phyloP scores from a whole-genome alignment of 2,797 vertebrate species.

The Coilia nasus region DNA sequence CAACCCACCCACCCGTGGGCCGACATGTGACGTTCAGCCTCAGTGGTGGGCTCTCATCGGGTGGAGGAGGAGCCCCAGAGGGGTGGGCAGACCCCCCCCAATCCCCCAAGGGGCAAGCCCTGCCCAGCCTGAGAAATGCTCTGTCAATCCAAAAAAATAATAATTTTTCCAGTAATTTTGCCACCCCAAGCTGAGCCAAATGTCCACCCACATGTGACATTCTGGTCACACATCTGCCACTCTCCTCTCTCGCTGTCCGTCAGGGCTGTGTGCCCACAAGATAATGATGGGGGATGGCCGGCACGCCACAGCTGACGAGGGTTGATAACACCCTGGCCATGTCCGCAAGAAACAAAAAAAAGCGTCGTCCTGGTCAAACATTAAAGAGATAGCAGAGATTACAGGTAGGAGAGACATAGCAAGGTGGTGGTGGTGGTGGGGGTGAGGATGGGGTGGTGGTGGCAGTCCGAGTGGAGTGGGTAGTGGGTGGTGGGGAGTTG shows the following conservation, averaged over 20 bases:
- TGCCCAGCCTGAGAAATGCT: no score
- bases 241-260: no score
- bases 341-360: not conserved
- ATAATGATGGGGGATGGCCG: not conserved
- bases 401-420: not conserved
- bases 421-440: not conserved
- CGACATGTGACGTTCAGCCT: not conserved
- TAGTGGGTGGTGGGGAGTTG: not conserved
- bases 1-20: not conserved
- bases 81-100: no score
- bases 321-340: not conserved
- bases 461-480: no score
- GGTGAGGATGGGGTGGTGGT: no score
- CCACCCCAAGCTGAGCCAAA: no score
- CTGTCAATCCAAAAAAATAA: no score
- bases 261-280: constrained; percentile 3
- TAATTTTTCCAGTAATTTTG: no score
- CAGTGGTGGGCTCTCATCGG: not conserved
- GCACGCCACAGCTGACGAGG: not conserved
- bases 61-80: no score
- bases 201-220: no score
- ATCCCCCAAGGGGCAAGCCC: no score
- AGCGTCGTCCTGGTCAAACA: not conserved
- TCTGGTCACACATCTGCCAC: no score
- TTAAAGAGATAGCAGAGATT: constrained; percentile 12